Evolutionary conservation across 2,113 vertebrate species (phyloP).

Genomic region (Desmodus rotundus): DNA sequence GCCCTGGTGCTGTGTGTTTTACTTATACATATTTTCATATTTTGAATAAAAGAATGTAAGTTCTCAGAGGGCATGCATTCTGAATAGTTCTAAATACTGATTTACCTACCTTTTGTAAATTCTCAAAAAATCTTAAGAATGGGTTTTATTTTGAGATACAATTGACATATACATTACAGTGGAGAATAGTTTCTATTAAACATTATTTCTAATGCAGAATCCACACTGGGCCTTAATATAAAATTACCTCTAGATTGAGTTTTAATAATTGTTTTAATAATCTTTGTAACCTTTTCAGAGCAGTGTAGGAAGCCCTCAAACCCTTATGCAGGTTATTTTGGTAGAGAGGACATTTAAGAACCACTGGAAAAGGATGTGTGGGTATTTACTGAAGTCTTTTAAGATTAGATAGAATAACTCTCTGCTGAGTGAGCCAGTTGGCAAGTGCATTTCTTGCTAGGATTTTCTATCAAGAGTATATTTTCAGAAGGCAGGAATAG

Average conservation of each 20-base stretch:
- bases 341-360: conserved; percentile 25
- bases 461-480: not conserved
- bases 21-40: conserved; percentile 5
- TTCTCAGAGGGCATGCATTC: not conserved
- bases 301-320: not conserved
- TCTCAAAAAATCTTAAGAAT: conserved; percentile 24
- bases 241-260: conserved; percentile 1
- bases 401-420: conserved; percentile 7
- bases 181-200: not conserved
- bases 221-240: not conserved
- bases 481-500: conserved; percentile 35
- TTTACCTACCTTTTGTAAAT: not conserved
- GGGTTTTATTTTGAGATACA: not conserved
- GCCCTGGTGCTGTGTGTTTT: not conserved
- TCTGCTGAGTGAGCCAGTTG: conserved; percentile 5
- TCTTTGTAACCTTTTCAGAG: conserved; percentile 26
- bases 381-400: not conserved
- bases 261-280: conserved; percentile 38
- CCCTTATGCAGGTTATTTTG: not conserved
- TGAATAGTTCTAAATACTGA: not conserved
- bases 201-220: conserved; percentile 27
- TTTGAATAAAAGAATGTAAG: not conserved
- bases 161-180: not conserved
- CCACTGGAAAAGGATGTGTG: not conserved
- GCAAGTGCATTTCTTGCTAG: conserved; percentile 37